Conservation (phyloP, 2,888 invertebrate genomes). For the Heliconius ismenius region DNA sequence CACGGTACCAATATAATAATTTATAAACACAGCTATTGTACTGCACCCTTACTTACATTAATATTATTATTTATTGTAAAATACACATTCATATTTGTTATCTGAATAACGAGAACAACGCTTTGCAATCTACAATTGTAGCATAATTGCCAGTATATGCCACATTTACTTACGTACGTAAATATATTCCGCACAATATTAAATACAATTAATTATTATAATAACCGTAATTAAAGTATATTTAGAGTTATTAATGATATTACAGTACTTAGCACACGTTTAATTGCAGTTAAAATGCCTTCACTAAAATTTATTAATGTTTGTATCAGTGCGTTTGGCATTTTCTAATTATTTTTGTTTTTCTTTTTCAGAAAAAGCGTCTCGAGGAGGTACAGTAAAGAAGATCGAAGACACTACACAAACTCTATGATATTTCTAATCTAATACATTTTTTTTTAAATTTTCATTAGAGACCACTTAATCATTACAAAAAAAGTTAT, state of each 20-base stretch:
- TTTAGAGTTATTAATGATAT: not conserved
- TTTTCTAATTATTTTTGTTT: slow-evolving; percentile 52
- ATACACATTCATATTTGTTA: slow-evolving; percentile 11
- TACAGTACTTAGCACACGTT: not conserved
- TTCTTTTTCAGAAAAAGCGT: slow-evolving; percentile 88
- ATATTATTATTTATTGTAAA: slow-evolving; percentile 52
- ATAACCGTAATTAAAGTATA: slow-evolving; percentile 1
- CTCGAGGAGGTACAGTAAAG: slow-evolving; percentile 86
- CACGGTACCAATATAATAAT: slow-evolving; percentile 17
- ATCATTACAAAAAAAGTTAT: not conserved
- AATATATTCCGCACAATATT: not conserved
- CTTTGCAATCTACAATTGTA: not conserved
- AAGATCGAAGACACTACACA: slow-evolving; percentile 42
- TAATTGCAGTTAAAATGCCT: slow-evolving; percentile 5
- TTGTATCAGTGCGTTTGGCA: not conserved
- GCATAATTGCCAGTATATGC: not conserved
- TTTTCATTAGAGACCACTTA: not conserved
- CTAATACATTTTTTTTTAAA: not conserved
- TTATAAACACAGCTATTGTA: slow-evolving; percentile 23
- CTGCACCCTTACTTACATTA: slow-evolving; percentile 6
- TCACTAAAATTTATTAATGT: slow-evolving; percentile 15
- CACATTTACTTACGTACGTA: slow-evolving; percentile 16
- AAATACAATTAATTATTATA: not conserved
- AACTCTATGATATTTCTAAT: not conserved
- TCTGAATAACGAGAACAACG: not conserved